Evolutionary conservation across 1,140 invertebrate genomes (phyloP), one percentile per base, ranked within the genome.

Genomic region (Brevipalpus yothersi): DNA sequence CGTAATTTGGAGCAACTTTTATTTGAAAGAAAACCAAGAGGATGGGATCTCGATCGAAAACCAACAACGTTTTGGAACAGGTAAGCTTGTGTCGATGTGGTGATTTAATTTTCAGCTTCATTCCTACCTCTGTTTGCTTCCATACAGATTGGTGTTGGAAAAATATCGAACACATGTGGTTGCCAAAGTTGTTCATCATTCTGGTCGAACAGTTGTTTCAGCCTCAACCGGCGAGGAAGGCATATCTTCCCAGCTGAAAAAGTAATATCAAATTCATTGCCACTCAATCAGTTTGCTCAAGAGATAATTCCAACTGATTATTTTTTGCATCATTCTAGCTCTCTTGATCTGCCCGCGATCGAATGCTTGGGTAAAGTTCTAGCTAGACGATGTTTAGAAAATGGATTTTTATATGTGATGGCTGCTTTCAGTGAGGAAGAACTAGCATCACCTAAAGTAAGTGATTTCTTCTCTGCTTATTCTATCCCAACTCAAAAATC

Each of bases 1-100:
- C 19, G 63, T 15, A 64, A 64, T 58, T 49, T 64, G 4, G 63
- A 64, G 49, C 60, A 62, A 43, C n/a, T 64, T 17, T 41, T 49
- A 3, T 40, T 62, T 7, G 58, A 56, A 41, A 13, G 9, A 4
- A 64, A 64, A 59, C 61, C 63, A 19, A 40, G 59, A 19, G 63
- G 63, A 8, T 60, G 40, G 53, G 60, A 61, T 45, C n/a, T 64
- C 23, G 63, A 64, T 45, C 12, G 10, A 23, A 15, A 40, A 41
- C 13, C 21, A 9, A 41, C 11, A 11, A 17, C 13, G 5, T 62
- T 41, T 51, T 62, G 61, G 58, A 62, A 64, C 43, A 60, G 58
- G 61, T 61, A 51, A 58, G 58, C 7, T 23, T 8, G 0, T 3
- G 2, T 17, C 11, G 11, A 17, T 1, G 9, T 17, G 21, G 4